These are phyloP conservation scores for Alloscopus bannaensis DNA, from an alignment of 2,888 invertebrate genomes.

Conservation along the genomic window DNA sequence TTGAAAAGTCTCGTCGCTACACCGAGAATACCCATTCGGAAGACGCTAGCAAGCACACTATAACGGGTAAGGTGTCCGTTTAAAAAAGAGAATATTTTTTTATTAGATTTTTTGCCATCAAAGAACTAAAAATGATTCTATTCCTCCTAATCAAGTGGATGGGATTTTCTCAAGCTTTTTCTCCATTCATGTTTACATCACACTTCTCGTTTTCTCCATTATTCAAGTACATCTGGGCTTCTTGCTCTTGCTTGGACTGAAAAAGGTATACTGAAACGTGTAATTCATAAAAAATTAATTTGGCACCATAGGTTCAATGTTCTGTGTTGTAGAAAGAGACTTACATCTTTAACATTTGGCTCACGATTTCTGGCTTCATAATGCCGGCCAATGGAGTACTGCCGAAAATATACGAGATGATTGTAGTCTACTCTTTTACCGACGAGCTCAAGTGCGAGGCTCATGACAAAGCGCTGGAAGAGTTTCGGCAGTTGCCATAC, in stretches of 20 bases:
- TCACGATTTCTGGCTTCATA: slow-evolving; percentile 14
- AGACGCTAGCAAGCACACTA: too few relatives aligned
- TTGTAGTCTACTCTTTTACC: slow-evolving; percentile 40
- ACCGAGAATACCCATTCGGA: too few relatives aligned
- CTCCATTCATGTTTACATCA: not conserved
- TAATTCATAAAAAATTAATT: not conserved
- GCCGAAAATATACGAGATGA: slow-evolving; percentile 45
- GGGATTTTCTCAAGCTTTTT: too few relatives aligned
- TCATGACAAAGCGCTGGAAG: slow-evolving; percentile 22
- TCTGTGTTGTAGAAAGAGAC: slow-evolving; percentile 17
- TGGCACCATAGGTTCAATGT: not conserved
- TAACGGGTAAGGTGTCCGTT: too few relatives aligned
- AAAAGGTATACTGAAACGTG: slow-evolving; percentile 19
- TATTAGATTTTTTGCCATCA: too few relatives aligned
- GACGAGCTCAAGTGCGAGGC: slow-evolving; percentile 37
- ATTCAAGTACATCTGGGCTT: slow-evolving; percentile 29
- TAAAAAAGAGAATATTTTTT: too few relatives aligned
- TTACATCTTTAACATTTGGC: slow-evolving; percentile 29
- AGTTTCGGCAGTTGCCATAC: slow-evolving; percentile 44
- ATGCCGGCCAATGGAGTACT: slow-evolving; percentile 20
- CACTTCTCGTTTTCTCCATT: not conserved
- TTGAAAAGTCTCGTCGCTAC: too few relatives aligned
- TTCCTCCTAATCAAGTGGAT: too few relatives aligned
- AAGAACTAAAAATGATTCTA: too few relatives aligned
- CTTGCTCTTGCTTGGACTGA: not conserved